Base-by-base conservation (phyloP, 1,140 invertebrate genomes). In the Macrostomum lignano region DNA sequence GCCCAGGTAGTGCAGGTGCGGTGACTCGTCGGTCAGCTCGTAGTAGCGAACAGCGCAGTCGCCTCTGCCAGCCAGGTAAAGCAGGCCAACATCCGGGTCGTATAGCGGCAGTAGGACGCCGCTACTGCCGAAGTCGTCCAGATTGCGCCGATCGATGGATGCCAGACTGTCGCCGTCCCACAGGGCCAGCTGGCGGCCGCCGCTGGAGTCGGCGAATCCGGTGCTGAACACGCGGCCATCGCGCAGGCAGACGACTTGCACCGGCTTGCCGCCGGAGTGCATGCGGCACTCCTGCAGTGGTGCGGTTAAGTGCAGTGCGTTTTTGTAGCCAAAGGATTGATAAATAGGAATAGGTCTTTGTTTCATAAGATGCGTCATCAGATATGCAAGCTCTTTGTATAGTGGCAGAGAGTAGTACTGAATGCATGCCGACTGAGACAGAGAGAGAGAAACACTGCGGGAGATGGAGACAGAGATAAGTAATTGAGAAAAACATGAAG, bases 31-130 rank as follows among this genome's bases (percentile, higher is more conserved):
- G 13, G 15, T 20, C 14, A 17, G 20, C 20, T 30, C 28, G 20
- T 17, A 30, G 11, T 30, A 30, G 6, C 28, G 6, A 7, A 30
- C 28, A 30, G 20, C 28, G 20, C 9, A 17, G 11, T 30, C 28
- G 7, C 28, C 28, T 20, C 20, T 30, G 25, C 54, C 57, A 36
- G 42, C 43, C 1, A 58, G 33, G 39, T 49, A 60, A 10, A 60
- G 42, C 44, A 58, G 47, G 33, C 39, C 46, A 10, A 46, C 47
- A 38, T 60, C 57, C 11, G 44, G 32, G 36, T 60, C 57, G 42
- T 60, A 60, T 25, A 52, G 52, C 9, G 48, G 51, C 39, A 56
- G 53, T 21, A 60, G 40, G 4, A 55, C 51, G 7, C 57, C 55
- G 44, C 58, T 58, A 35, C 46, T 46, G 38, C 58, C 57, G 35